Evolutionary conservation across 1,140 invertebrate species (phyloP), one percentile per base, ranked within the genome.

Genomic region (Drosophila pectinifera): DNA sequence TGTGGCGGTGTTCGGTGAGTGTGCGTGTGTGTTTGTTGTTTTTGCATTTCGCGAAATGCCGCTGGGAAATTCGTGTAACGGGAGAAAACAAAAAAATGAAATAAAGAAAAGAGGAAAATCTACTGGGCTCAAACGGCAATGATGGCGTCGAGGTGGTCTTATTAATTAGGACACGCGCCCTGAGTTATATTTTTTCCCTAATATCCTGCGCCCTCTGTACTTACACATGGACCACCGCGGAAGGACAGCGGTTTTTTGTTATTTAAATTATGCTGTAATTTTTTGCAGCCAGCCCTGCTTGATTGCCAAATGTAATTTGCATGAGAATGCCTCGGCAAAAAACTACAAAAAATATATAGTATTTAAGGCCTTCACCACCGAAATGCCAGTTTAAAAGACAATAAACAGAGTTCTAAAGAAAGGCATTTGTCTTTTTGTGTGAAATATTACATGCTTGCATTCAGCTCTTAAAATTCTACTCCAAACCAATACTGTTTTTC

Each of bases 131-230:
- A 88, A 88, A 79, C 57, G 59, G 79, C 83, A 80, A 88, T 76
- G 76, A 88, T 79, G 76, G 55, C 80, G 70, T 65, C 76, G 65
- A 76, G 79, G 72, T 80, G 72, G 72, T 78, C 79, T 83, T 88
- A 88, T 88, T 88, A 88, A 88, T 88, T 88, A 88, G 73, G 78
- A 69, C 67, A 88, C 67, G 84, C 79, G 84, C 75, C 61, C 82
- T 53, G 58, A 48, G 58, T 77, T 70, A 57, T 59, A 54, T 45
- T 63, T 56, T 59, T 54, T 28, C 36, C 26, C 28, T 18, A 45
- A 39, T 38, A 42, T 51, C 36, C 31, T 20, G 36, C 48, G 13
- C 36, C 36, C 20, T 20, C 16, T 26, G 13, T n/a, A 28, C 18
- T 28, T 63, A 13, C 64, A 58, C 45, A 61, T 69, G 46, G 45